A percentile compares a stretch with the other conserved stretches of the same genome.
Evolutionary conservation across 2,797 vertebrate species (phyloP).

Genomic region (Danio aesculapii): DNA sequence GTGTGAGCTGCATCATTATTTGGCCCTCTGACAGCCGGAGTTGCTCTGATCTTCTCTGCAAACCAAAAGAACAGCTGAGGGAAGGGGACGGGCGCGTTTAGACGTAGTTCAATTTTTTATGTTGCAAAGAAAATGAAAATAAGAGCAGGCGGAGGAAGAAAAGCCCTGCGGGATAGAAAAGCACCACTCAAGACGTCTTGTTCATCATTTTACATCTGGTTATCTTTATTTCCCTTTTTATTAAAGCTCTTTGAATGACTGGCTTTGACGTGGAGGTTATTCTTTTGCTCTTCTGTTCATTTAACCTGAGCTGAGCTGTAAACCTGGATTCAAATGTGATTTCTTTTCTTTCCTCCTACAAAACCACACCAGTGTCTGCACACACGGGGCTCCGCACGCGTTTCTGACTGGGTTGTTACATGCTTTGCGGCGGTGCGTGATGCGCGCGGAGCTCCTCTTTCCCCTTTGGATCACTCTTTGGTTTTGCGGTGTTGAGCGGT

Average conservation of each 20-base stretch:
- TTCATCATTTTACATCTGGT: conserved; percentile 65
- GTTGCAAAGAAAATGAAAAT: neutral
- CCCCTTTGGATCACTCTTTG: conserved; percentile 40
- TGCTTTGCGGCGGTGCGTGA: conserved; percentile 37
- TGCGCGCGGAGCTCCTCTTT: conserved; percentile 30
- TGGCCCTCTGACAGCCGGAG: conserved; percentile 13
- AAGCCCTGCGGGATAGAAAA: conserved; percentile 36
- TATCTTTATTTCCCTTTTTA: conserved; percentile 53
- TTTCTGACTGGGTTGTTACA: conserved; percentile 38
- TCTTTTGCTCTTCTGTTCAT: conserved; percentile 27
- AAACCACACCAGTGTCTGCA: conserved; percentile 30
- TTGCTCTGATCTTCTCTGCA: conserved; percentile 4
- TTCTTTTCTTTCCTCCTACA: neutral
- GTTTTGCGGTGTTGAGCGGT: conserved; percentile 71
- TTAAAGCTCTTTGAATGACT: conserved; percentile 51
- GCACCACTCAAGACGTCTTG: conserved; percentile 51
- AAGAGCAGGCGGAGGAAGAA: conserved; percentile 35
- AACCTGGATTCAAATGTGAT: conserved; percentile 5
- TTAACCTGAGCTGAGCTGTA: conserved; percentile 46
- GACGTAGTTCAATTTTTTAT: conserved; percentile 61
- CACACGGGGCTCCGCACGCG: conserved; percentile 1
- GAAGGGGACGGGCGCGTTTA: conserved; percentile 33
- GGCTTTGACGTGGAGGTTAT: conserved; percentile 39
- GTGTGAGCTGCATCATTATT: conserved; percentile 17
- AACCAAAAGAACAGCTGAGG: conserved; percentile 55